Conservation (phyloP, 2,888 invertebrate genomes). For the Cosmia trapezina region DNA sequence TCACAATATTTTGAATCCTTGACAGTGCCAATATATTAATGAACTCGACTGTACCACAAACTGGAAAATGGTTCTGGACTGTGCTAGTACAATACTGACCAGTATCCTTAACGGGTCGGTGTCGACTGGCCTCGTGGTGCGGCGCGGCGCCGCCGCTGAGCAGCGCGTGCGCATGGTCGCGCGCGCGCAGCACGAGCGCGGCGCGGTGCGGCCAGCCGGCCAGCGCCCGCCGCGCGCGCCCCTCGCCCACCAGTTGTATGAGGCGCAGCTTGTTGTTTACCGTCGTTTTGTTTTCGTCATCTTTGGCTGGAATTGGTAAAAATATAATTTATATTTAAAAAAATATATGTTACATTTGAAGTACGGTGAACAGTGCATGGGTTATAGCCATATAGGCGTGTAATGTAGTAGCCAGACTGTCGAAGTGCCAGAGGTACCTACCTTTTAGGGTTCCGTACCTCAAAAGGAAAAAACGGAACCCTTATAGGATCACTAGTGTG, state of each 20-base stretch:
- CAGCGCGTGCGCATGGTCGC: slow-evolving; percentile 95
- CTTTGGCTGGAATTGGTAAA: slow-evolving; percentile 75
- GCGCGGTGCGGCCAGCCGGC: slow-evolving; percentile 95
- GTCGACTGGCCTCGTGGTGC: slow-evolving; percentile 65
- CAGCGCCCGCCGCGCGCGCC: slow-evolving; percentile 94
- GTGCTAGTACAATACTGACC: slow-evolving; percentile 58
- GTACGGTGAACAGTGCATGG: not conserved
- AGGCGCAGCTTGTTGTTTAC: slow-evolving; percentile 93
- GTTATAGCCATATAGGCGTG: not conserved
- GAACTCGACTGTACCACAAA: not conserved
- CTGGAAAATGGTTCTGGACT: not conserved
- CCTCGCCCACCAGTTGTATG: slow-evolving; percentile 93
- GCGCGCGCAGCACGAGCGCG: slow-evolving; percentile 94
- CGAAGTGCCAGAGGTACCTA: no score
- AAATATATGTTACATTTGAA: not conserved
- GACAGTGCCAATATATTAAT: no score
- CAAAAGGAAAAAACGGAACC: no score
- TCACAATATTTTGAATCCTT: no score
- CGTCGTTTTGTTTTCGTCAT: slow-evolving; percentile 89
- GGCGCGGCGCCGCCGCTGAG: slow-evolving; percentile 90
- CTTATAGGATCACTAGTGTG: no score
- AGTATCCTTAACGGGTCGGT: slow-evolving; percentile 71
- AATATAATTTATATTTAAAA: not conserved
- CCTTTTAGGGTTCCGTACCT: no score
- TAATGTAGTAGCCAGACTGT: no score